Evolutionary conservation across 2,113 vertebrate genomes (phyloP).

Genomic region (Bos indicus): DNA sequence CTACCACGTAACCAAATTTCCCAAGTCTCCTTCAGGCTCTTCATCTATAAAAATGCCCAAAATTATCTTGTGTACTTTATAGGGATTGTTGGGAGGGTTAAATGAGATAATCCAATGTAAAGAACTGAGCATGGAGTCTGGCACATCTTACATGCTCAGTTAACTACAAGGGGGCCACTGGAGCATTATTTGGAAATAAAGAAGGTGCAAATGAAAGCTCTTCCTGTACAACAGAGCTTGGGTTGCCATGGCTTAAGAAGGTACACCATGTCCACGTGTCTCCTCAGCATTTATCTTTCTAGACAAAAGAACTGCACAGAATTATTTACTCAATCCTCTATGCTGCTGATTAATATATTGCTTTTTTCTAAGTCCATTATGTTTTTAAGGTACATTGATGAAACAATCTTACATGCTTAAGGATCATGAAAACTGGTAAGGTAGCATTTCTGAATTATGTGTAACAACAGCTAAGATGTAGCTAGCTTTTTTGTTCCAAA

Average conservation of each 20-base stretch:
- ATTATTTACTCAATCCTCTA: neutral
- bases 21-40: neutral
- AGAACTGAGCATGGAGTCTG: neutral
- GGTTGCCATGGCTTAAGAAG: neutral
- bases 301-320: neutral
- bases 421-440: neutral
- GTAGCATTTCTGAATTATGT: conserved; percentile 1
- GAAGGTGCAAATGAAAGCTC: neutral
- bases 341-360: neutral
- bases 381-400: neutral
- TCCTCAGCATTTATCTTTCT: neutral
- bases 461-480: neutral
- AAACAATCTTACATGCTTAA: neutral
- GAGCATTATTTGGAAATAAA: neutral
- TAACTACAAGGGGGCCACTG: neutral
- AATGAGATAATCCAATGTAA: neutral
- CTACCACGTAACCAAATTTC: neutral
- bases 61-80: neutral
- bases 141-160: neutral
- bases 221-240: neutral
- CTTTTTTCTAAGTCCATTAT: neutral
- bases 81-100: neutral
- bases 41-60: neutral
- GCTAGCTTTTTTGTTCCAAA: neutral
- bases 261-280: neutral